These are phyloP conservation scores for Aegotheles bennettii DNA, from an alignment of 2,113 vertebrate species.

Conservation along the genomic window DNA sequence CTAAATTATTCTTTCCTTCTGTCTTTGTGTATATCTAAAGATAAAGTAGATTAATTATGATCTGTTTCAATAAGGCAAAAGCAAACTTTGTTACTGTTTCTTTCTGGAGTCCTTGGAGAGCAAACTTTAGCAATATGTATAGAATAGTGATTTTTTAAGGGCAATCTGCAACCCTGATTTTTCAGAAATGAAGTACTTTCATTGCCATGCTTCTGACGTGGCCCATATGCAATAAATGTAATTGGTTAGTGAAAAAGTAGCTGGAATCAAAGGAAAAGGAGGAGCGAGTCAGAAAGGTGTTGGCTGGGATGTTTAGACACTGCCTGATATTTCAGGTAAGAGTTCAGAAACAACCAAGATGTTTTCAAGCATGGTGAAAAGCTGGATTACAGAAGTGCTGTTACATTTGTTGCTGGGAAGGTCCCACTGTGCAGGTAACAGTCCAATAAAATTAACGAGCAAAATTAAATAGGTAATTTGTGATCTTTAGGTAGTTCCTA, in stretches of 20 bases:
- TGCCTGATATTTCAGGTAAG: not conserved
- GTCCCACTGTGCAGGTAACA: not conserved
- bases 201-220: not conserved
- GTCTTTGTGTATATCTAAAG: not conserved
- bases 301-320: not conserved
- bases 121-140: not conserved
- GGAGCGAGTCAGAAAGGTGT: fast-evolving
- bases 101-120: not conserved
- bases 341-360: not conserved
- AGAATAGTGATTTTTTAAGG: not conserved
- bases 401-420: not conserved
- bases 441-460: not conserved
- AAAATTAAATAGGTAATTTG: not conserved
- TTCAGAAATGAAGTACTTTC: not conserved
- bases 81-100: not conserved
- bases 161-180: not conserved
- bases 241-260: not conserved
- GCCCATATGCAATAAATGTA: not conserved
- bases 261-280: not conserved
- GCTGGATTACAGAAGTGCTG: not conserved
- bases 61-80: not conserved
- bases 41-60: not conserved
- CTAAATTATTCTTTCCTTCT: not conserved
- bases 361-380: not conserved
- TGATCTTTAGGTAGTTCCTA: not conserved